A percentile compares a stretch with the other conserved stretches of the same genome.
phyloP scores from a whole-genome alignment of 2,888 invertebrate genomes.

The Chaitophorus viminalis region DNA sequence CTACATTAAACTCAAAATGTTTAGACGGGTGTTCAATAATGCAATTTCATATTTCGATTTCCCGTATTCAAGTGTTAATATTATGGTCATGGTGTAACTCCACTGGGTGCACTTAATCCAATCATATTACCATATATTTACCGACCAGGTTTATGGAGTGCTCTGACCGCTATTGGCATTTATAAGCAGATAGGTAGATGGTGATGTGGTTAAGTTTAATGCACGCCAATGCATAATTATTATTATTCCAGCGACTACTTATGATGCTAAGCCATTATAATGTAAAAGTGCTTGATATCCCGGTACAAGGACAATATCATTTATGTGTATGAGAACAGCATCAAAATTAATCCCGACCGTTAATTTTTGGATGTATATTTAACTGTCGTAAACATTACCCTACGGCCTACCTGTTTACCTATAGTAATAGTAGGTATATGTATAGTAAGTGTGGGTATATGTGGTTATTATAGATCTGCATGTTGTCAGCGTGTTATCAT shows the following conservation, averaged over 20 bases:
- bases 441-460: no score
- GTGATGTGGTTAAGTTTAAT: constrained; percentile 19
- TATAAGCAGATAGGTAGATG: neutral
- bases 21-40: no score
- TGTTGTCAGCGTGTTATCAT: no score
- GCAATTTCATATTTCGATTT: no score
- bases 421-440: no score
- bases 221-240: neutral
- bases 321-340: neutral
- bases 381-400: no score
- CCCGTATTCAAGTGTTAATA: no score
- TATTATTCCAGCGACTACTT: neutral
- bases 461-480: no score
- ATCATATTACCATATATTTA: neutral
- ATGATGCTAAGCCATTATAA: neutral
- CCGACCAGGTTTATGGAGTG: neutral
- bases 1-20: no score
- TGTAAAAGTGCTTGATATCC: constrained; percentile 5
- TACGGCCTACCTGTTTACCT: no score
- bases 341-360: constrained; percentile 27
- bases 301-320: neutral
- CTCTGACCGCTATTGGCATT: constrained; percentile 1
- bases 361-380: neutral
- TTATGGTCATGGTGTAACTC: neutral
- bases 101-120: neutral